Conservation (phyloP, 2,888 invertebrate species). For the Eupsilia transversa region DNA sequence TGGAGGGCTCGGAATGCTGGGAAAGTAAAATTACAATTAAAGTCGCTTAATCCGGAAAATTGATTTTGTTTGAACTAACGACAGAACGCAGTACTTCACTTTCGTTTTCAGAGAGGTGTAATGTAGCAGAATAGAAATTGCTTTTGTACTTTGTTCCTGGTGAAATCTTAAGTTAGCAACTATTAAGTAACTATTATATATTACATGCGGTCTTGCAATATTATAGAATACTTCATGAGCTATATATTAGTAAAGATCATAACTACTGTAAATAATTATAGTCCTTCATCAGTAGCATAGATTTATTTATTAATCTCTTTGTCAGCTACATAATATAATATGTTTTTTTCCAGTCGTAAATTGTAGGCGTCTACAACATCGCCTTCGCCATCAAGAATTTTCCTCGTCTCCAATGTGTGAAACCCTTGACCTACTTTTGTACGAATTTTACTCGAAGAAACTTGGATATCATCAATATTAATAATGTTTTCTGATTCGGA, state of each 20-base stretch:
- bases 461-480: slow-evolving; percentile 28
- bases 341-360: slow-evolving; percentile 36
- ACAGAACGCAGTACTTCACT: slow-evolving; percentile 20
- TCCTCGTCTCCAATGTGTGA: slow-evolving; percentile 52
- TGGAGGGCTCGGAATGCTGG: slow-evolving; percentile 26
- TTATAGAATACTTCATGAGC: neutral
- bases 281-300: neutral
- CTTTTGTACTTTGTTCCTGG: slow-evolving; percentile 9
- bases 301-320: slow-evolving; percentile 9
- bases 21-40: slow-evolving; percentile 44
- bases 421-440: slow-evolving; percentile 59
- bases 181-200: neutral
- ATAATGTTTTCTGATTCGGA: slow-evolving; percentile 25
- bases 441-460: slow-evolving; percentile 35
- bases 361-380: slow-evolving; percentile 33
- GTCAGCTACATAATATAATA: neutral
- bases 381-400: slow-evolving; percentile 44
- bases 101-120: slow-evolving; percentile 35
- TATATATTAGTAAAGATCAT: neutral
- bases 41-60: slow-evolving; percentile 49
- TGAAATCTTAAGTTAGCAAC: neutral
- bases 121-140: neutral
- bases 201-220: neutral
- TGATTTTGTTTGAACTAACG: slow-evolving; percentile 33
- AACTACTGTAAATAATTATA: slow-evolving; percentile 4